Evolutionary conservation across 2,888 invertebrate genomes (phyloP).

Genomic region (Mythimna lalbum): DNA sequence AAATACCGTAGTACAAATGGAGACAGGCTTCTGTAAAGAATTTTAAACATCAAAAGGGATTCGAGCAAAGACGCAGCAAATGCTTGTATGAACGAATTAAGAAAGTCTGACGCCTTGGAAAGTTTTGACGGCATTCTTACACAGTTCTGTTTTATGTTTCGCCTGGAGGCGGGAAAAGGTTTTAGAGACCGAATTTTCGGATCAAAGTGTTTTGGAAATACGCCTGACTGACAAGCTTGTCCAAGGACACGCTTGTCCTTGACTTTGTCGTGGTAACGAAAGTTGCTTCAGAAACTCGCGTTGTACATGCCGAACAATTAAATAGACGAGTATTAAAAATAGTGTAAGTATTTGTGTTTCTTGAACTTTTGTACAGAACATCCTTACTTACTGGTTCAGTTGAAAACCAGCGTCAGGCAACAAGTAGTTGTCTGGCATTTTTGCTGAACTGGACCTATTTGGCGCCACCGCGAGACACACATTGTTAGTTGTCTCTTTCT

Average conservation of each 20-base stretch:
- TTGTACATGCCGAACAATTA: neutral
- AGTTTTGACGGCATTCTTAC: slow-evolving; percentile 28
- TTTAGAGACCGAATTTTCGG: slow-evolving; percentile 23
- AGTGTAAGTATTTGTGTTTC: no score
- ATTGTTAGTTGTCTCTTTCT: no score
- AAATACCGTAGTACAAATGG: slow-evolving; percentile 49
- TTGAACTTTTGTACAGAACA: no score
- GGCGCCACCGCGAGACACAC: no score
- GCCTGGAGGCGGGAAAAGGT: slow-evolving; percentile 36
- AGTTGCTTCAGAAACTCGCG: slow-evolving; percentile 33
- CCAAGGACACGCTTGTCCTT: slow-evolving; percentile 29
- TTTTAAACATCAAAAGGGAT: slow-evolving; percentile 15
- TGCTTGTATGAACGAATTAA: slow-evolving; percentile 35
- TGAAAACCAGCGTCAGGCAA: no score
- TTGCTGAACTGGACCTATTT: no score
- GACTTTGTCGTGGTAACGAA: slow-evolving; percentile 26
- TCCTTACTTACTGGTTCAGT: no score
- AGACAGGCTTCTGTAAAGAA: slow-evolving; percentile 7
- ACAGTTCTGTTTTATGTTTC: slow-evolving; percentile 41
- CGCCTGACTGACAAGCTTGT: slow-evolving; percentile 15
- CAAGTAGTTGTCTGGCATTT: no score
- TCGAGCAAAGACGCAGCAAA: slow-evolving; percentile 17
- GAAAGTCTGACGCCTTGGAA: slow-evolving; percentile 7
- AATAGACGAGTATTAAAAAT: no score
- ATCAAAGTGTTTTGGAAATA: slow-evolving; percentile 41